Conservation (phyloP, 2,888 invertebrate genomes). For the Sinodicranocentrus sp. region DNA sequence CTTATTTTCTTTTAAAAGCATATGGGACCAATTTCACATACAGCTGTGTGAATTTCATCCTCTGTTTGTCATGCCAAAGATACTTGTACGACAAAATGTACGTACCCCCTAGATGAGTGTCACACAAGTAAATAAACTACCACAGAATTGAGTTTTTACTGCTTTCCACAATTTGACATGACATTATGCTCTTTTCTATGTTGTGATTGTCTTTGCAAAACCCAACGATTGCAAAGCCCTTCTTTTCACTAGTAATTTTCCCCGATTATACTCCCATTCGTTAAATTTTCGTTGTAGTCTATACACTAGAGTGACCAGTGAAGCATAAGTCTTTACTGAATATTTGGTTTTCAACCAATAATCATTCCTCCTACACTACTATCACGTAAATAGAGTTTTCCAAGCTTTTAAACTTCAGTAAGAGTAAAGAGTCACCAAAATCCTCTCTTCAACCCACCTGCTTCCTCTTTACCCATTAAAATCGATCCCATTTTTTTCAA, state of each 20-base stretch:
- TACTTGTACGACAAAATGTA: neutral
- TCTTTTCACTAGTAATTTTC: no score
- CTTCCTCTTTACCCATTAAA: constrained; percentile 27
- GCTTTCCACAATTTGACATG: constrained; percentile 7
- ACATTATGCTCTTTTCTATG: neutral
- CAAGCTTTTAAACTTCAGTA: constrained; percentile 3
- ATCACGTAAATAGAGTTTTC: no score
- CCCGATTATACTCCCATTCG: no score
- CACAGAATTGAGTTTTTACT: neutral
- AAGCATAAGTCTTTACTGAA: no score
- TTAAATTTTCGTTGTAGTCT: no score
- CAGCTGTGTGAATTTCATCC: no score
- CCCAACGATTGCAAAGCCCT: no score
- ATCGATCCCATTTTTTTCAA: constrained; percentile 5
- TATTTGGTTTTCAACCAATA: no score
- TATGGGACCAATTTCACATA: constrained; percentile 26
- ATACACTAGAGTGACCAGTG: no score
- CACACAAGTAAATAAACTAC: neutral
- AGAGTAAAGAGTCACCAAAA: constrained; percentile 12
- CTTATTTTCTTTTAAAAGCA: neutral
- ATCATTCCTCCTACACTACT: no score
- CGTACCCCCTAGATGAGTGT: neutral
- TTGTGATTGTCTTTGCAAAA: neutral
- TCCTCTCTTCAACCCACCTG: constrained; percentile 19
- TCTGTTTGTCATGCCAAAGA: neutral